Evolutionary conservation across 2,113 vertebrate species (phyloP).

Genomic region (Daubentonia madagascariensis): DNA sequence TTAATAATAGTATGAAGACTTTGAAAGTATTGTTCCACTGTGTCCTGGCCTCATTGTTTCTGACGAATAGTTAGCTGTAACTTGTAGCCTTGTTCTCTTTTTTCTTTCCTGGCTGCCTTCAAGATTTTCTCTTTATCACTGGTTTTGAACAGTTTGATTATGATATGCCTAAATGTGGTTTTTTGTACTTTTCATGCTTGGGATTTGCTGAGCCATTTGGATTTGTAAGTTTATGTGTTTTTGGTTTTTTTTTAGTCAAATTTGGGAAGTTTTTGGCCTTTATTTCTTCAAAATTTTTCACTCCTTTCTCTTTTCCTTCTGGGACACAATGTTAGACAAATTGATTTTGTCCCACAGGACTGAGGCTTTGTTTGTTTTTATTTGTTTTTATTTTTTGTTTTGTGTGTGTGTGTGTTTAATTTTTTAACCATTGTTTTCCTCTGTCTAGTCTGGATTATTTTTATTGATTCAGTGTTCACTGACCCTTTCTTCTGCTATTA

Average conservation of each 20-base stretch:
- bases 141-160: slow-evolving; percentile 12
- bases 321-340: background rate
- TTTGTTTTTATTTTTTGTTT: too few species aligned
- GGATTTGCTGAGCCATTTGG: background rate
- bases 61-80: background rate
- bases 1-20: background rate
- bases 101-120: background rate
- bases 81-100: background rate
- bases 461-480: background rate
- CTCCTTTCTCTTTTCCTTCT: background rate
- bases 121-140: background rate
- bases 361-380: background rate
- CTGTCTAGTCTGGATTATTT: background rate
- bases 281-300: background rate
- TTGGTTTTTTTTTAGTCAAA: background rate
- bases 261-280: background rate
- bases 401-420: too few species aligned
- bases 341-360: background rate
- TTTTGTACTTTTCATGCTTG: background rate
- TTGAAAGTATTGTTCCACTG: background rate
- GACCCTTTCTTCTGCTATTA: background rate
- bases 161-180: background rate
- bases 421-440: background rate
- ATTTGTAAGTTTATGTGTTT: background rate
- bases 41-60: background rate